Base-by-base conservation (phyloP, 2,113 vertebrate genomes). In the Urocolius indicus region DNA sequence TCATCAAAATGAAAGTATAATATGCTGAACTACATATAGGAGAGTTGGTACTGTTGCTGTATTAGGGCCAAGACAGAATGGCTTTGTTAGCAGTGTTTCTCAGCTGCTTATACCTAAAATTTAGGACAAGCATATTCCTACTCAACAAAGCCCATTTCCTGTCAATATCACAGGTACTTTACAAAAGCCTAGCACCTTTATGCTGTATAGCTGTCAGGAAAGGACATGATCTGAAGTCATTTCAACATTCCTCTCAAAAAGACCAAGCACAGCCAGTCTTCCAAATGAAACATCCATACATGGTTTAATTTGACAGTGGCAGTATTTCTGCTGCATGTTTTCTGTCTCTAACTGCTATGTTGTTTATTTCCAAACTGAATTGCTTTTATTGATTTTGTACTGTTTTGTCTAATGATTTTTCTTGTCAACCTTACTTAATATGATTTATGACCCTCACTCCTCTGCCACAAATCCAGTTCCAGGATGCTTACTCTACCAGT, bases 321-420 rank as follows among this genome's bases (percentile, higher is more conserved):
- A 57, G 12, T 67, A 67, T 65, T 95, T 81, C 83, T 90, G 38
- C 57, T 41, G 10, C 0, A 0, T 55, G 30, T 57, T 91, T 75
- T 89, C 45, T 48, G 13, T 57, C 34, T 5, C 57, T 78, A 21
- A 41, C 24, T 71, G 34, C 16, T 77, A 13, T 67, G 32, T 69
- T 91, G 5, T 55, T 81, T 87, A 22, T 91, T 94, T 89, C 73
- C 62, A 87, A 32, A 43, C 11, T 58, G 61, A 94, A 94, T 92
- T 89, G 48, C 16, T 87, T 89, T 84, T 65, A 95, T 91, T 87
- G 91, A 84, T 91, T 92, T 90, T 57, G 24, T 90, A 76, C 61
- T 59, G 61, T 81, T 92, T 91, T 75, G 52, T 72, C 69, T 78
- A 89, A 87, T 68, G 38, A 84, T 78, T 92, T 95, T 92, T 87